Percentiles rank a stretch among this genome's conserved stretches.
Conservation (phyloP, 2,113 vertebrate genomes). For the Pycnonotus jocosus region DNA sequence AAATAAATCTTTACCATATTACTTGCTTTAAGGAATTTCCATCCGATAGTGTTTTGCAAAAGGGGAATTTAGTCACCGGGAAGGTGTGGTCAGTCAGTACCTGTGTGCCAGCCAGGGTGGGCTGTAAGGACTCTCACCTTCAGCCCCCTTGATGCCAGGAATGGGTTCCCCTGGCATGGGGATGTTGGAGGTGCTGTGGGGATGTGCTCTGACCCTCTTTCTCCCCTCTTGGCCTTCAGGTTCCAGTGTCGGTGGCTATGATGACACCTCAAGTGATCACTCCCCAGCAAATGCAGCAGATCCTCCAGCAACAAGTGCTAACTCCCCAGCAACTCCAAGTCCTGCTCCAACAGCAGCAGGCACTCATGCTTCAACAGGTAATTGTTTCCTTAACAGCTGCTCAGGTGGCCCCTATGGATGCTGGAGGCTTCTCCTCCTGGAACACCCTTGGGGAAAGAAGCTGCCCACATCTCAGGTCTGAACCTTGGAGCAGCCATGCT, state of each 20-base stretch:
- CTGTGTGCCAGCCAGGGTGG: not conserved
- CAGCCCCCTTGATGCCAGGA: not conserved
- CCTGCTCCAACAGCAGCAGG: conserved; percentile 98
- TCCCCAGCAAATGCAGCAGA: conserved; percentile 99
- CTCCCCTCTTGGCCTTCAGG: conserved; percentile 69
- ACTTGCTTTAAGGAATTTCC: not conserved
- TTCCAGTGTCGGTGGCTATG: conserved; percentile 99
- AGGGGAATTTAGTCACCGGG: fast-evolving
- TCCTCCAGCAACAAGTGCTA: conserved; percentile 99
- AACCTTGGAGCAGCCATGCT: not conserved
- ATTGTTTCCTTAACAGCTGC: conserved; percentile 3
- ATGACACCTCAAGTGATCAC: conserved; percentile 99
- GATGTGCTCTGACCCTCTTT: not conserved
- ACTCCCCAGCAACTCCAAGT: conserved; percentile 99
- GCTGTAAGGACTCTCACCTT: not conserved
- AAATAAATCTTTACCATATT: not conserved
- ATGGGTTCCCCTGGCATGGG: fast-evolving
- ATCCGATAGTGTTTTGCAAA: not conserved
- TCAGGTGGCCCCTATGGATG: fast-evolving
- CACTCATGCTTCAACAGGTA: conserved; percentile 99
- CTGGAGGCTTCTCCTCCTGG: fast-evolving
- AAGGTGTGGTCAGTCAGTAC: not conserved
- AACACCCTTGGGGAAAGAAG: not conserved
- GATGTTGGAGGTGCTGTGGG: not conserved
- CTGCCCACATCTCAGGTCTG: not conserved